Evolutionary conservation across 92 coral and sea anemone genomes (phyloP).

Genomic region (Phymanthus crucifer): DNA sequence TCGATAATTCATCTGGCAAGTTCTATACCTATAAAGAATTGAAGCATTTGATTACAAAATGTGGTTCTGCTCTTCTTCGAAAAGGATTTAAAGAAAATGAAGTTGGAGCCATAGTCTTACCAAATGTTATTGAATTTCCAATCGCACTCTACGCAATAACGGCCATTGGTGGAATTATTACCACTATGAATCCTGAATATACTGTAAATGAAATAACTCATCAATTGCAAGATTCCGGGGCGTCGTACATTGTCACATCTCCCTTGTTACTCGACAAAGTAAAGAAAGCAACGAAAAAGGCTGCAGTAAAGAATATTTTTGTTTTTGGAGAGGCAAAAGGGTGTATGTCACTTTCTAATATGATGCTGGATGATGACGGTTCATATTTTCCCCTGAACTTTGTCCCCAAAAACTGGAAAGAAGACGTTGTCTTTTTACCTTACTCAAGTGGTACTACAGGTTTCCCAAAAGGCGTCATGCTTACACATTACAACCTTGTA

Average conservation of each 20-base stretch:
- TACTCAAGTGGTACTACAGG: conserved; percentile 97
- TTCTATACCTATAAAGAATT: conserved; percentile 70
- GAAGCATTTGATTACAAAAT: conserved; percentile 41
- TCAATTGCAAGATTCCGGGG: conserved; percentile 70
- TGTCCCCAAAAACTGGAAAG: conserved; percentile 64
- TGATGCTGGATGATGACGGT: conserved; percentile 65
- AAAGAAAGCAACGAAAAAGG: conserved; percentile 54
- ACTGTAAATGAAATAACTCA: conserved; percentile 62
- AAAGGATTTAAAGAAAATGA: conserved; percentile 85
- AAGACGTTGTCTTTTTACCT: conserved; percentile 74
- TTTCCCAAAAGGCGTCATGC: conserved; percentile 87
- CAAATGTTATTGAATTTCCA: conserved; percentile 77
- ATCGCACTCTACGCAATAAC: conserved; percentile 60
- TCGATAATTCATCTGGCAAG: conserved; percentile 60
- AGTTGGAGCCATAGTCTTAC: conserved; percentile 68
- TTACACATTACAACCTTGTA: conserved; percentile 81
- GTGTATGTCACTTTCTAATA: conserved; percentile 57
- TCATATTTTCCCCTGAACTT: conserved; percentile 38
- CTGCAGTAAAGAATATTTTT: conserved; percentile 61
- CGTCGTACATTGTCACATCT: conserved; percentile 60
- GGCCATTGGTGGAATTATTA: conserved; percentile 72
- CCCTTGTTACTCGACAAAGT: conserved; percentile 63
- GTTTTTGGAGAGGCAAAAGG: conserved; percentile 87
- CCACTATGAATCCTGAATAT: conserved; percentile 73
- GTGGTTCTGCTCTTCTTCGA: conserved; percentile 71